phyloP scores from a whole-genome alignment of 2,113 vertebrate genomes.

The Australoheros scitulus region DNA sequence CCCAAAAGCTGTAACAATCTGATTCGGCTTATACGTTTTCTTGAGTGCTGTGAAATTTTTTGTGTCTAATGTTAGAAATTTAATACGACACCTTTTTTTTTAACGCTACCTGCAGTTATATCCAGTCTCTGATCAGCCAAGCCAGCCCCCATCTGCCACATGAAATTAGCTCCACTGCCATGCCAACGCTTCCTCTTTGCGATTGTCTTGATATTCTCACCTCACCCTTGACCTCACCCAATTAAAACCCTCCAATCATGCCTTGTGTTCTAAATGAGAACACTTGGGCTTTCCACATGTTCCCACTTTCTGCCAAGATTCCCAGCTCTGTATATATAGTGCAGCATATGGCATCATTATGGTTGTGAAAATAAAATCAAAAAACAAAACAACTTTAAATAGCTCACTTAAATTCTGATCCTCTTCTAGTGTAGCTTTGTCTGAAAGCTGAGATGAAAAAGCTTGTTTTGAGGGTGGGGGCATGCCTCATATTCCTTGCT shows the following conservation, averaged over 20 bases:
- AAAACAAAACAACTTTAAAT: slow-evolving; percentile 1
- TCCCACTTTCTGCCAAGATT: slow-evolving; percentile 28
- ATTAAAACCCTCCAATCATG: slow-evolving; percentile 63
- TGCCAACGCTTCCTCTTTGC: slow-evolving; percentile 46
- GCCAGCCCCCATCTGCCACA: slow-evolving; percentile 58
- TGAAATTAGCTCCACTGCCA: slow-evolving; percentile 52
- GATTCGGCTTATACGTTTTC: neutral
- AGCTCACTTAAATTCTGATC: neutral
- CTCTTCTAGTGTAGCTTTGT: slow-evolving; percentile 1
- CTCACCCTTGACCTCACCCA: slow-evolving; percentile 57
- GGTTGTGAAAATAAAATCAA: slow-evolving; percentile 30
- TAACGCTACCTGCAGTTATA: slow-evolving; percentile 1
- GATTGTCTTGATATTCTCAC: slow-evolving; percentile 44
- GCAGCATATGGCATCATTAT: slow-evolving; percentile 38
- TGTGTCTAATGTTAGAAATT: neutral
- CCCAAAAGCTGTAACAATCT: neutral
- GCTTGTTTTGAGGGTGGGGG: neutral
- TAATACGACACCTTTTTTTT: slow-evolving; percentile 6
- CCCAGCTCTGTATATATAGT: slow-evolving; percentile 31
- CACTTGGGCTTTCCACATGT: slow-evolving; percentile 50
- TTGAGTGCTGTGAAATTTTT: neutral
- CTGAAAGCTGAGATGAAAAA: slow-evolving; percentile 11
- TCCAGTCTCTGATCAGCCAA: slow-evolving; percentile 2
- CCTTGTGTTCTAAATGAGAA: slow-evolving; percentile 48
- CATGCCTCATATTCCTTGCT: neutral